Percentiles rank a stretch among this genome's conserved stretches.
Evolutionary conservation across 1,140 invertebrate genomes (phyloP).

Genomic region (Metopolophium dirhodum): DNA sequence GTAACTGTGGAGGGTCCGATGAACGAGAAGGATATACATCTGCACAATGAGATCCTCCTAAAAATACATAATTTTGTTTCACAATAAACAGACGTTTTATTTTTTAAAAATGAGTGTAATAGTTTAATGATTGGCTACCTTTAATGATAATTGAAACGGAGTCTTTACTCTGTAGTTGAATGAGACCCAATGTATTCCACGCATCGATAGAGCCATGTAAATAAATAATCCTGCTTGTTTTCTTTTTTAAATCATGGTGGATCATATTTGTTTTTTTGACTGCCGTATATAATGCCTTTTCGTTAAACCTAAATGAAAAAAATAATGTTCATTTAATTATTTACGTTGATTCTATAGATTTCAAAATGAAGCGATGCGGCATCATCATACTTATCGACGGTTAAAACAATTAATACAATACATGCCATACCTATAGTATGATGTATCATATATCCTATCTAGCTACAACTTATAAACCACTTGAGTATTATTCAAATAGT

Average conservation of each 20-base stretch:
- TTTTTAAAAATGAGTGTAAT: not conserved
- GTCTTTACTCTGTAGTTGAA: conserved; percentile 59
- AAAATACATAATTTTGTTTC: conserved; percentile 5
- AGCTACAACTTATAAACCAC: no score
- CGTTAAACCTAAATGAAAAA: conserved; percentile 66
- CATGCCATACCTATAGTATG: no score
- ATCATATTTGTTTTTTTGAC: conserved; percentile 76
- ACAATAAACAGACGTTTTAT: not conserved
- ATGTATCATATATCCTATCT: no score
- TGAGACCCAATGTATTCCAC: conserved; percentile 87
- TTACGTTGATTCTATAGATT: not conserved
- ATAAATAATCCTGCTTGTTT: conserved; percentile 78
- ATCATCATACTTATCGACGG: not conserved
- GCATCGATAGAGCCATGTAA: conserved; percentile 91
- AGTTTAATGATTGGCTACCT: not conserved
- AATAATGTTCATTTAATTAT: not conserved
- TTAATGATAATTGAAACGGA: not conserved
- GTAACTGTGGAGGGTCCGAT: not conserved
- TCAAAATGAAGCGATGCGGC: not conserved
- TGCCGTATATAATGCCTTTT: conserved; percentile 68
- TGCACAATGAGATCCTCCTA: conserved; percentile 46
- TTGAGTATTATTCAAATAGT: no score
- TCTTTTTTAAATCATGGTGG: conserved; percentile 78
- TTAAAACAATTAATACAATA: no score
- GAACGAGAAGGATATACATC: conserved; percentile 29